These are phyloP conservation scores for Drosophila affinis DNA, from an alignment of 2,888 invertebrate species.

Conservation along the genomic window DNA sequence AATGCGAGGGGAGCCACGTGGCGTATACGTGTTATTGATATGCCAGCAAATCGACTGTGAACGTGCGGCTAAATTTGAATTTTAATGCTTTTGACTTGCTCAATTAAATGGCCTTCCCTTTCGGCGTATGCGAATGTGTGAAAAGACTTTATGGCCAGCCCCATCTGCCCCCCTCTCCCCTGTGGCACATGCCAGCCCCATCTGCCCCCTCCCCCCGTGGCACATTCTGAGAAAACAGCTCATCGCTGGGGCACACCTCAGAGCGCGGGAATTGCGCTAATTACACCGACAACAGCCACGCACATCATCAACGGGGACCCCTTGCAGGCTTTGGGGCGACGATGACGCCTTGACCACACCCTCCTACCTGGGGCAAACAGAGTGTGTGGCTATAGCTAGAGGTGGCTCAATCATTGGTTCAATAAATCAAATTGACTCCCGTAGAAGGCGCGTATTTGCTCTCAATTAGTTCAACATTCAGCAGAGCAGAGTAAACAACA, in stretches of 20 bases:
- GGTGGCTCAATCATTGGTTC: slow-evolving; percentile 60
- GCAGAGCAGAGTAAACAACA: slow-evolving; percentile 25
- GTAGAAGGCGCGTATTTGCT: slow-evolving; percentile 63
- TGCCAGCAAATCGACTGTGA: slow-evolving; percentile 68
- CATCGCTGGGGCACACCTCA: slow-evolving; percentile 29
- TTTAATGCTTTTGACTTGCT: slow-evolving; percentile 45
- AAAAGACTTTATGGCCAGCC: slow-evolving; percentile 40
- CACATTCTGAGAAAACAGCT: slow-evolving; percentile 4
- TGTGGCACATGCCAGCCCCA: not conserved
- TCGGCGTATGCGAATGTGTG: slow-evolving; percentile 11
- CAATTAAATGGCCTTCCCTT: slow-evolving; percentile 48
- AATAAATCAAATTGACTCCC: slow-evolving; percentile 67
- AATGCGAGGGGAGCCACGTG: slow-evolving; percentile 56
- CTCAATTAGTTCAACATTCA: slow-evolving; percentile 72
- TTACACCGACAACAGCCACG: slow-evolving; percentile 41
- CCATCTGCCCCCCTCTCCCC: not conserved
- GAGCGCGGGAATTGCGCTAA: slow-evolving; percentile 32
- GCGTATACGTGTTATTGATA: slow-evolving; percentile 66
- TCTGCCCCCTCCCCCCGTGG: not conserved
- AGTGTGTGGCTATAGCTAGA: slow-evolving; percentile 23
- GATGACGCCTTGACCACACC: slow-evolving; percentile 49
- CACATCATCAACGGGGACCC: slow-evolving; percentile 35
- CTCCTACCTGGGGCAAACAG: slow-evolving; percentile 33
- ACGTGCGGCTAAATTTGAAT: slow-evolving; percentile 60
- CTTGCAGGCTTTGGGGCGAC: no score